Conservation (phyloP, 1,140 invertebrate genomes). For the Conus ventricosus region DNA sequence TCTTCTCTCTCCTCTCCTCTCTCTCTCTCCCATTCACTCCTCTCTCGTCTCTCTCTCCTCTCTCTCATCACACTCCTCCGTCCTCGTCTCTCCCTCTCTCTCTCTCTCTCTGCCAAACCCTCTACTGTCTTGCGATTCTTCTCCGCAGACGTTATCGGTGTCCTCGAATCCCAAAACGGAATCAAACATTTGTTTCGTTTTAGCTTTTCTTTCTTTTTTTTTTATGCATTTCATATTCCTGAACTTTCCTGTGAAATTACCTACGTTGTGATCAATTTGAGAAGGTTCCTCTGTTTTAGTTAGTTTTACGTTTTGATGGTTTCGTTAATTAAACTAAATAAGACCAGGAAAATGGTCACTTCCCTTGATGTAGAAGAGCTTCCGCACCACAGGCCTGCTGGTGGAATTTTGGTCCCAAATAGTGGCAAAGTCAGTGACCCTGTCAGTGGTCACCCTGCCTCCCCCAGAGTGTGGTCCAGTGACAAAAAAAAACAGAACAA, state of each 20-base stretch:
- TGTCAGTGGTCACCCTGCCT: no score
- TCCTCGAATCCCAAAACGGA: background rate
- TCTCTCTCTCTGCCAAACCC: background rate
- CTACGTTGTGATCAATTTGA: no score
- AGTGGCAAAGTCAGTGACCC: no score
- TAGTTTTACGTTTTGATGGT: no score
- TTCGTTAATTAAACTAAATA: background rate
- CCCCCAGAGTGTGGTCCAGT: no score
- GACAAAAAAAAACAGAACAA: no score
- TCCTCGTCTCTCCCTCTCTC: background rate
- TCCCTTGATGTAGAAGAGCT: background rate
- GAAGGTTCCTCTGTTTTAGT: no score
- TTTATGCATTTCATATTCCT: no score
- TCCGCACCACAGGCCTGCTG: background rate
- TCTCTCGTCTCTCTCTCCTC: background rate
- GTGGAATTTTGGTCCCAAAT: background rate
- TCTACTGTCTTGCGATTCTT: background rate
- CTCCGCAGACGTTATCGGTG: background rate
- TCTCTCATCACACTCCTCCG: background rate
- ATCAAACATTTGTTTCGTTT: no score
- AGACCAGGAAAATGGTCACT: no score
- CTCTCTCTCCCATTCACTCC: background rate
- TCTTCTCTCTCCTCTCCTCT: background rate
- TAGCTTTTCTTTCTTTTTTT: no score
- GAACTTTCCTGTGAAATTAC: no score